Evolutionary conservation across 2,113 vertebrate species (phyloP).

Genomic region (Prionailurus viverrinus): DNA sequence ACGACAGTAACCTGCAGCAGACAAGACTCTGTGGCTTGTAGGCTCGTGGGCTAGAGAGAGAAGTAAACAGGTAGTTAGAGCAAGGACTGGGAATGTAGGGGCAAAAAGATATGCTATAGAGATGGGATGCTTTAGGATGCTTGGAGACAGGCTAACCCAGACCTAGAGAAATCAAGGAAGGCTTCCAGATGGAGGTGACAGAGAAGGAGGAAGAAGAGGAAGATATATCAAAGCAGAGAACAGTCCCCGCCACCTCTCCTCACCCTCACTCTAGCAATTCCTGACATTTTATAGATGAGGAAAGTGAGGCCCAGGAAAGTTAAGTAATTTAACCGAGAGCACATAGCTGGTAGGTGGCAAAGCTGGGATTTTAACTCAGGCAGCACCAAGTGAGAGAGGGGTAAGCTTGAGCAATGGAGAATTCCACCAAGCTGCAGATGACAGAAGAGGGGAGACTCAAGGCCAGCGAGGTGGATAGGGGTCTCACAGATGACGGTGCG

Average conservation of each 20-base stretch:
- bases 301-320: neutral
- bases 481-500: fast-evolving
- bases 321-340: neutral
- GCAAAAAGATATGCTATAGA: neutral
- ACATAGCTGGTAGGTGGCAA: neutral
- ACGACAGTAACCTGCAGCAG: neutral
- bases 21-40: neutral
- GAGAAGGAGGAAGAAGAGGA: neutral
- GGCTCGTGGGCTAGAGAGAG: neutral
- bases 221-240: neutral
- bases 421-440: neutral
- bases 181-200: neutral
- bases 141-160: neutral
- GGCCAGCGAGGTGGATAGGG: too few relatives aligned
- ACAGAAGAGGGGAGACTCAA: fast-evolving
- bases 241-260: too few relatives aligned
- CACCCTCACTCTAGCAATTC: neutral
- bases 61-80: neutral
- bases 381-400: fast-evolving
- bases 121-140: neutral
- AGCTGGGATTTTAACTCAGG: neutral
- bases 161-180: neutral
- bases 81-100: neutral
- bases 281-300: neutral
- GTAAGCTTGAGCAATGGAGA: neutral